These are phyloP conservation scores for Aphelocoma californica DNA, from an alignment of 2,797 vertebrate species.

Conservation along the genomic window DNA sequence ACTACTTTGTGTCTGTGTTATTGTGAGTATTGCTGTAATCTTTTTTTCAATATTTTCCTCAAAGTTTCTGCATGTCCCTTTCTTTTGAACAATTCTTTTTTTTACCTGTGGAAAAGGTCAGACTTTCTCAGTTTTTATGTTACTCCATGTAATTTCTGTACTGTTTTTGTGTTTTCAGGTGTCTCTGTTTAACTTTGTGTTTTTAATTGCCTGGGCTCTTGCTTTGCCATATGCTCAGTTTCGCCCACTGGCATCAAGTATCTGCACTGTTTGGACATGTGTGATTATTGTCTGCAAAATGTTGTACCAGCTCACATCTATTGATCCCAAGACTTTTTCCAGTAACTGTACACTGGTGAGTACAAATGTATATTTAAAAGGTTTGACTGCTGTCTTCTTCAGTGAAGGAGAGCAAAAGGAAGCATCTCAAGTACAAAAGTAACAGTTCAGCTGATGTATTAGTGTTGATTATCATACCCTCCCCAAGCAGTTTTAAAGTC, in stretches of 20 bases:
- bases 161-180: slow-evolving; percentile 82
- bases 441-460: neutral
- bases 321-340: slow-evolving; percentile 82
- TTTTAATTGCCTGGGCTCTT: slow-evolving; percentile 94
- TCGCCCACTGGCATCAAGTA: slow-evolving; percentile 87
- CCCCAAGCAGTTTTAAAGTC: neutral
- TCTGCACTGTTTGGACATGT: slow-evolving; percentile 97
- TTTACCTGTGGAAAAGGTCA: neutral
- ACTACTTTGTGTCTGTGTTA: neutral
- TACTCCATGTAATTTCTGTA: slow-evolving; percentile 37
- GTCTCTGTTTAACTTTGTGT: slow-evolving; percentile 94
- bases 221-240: slow-evolving; percentile 93
- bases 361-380: slow-evolving; percentile 16
- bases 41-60: neutral
- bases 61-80: neutral
- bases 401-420: slow-evolving; percentile 1
- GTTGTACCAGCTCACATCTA: slow-evolving; percentile 93
- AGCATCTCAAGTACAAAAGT: neutral
- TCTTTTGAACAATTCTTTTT: neutral
- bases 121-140: neutral
- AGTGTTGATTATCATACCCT: neutral
- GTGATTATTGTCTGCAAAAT: slow-evolving; percentile 97
- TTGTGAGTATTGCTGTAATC: neutral
- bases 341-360: slow-evolving; percentile 85
- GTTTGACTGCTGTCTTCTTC: neutral